Conservation (phyloP, 2,113 vertebrate genomes). For the Rousettus leschenaultii region DNA sequence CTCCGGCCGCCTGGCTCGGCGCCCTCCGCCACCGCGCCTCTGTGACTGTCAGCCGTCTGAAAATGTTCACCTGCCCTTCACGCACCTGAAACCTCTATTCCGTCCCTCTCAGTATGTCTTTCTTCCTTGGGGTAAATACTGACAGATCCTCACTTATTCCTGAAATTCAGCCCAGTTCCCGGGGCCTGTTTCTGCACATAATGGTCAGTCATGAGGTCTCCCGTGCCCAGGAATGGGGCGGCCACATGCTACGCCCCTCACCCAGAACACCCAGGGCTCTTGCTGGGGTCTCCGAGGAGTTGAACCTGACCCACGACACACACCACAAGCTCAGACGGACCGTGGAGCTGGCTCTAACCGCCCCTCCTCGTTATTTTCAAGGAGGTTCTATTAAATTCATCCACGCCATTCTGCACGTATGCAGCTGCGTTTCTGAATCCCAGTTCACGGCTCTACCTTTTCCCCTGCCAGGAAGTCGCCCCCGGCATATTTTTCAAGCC, state of each 20-base stretch:
- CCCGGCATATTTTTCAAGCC: not conserved
- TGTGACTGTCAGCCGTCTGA: not conserved
- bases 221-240: not conserved
- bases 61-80: not conserved
- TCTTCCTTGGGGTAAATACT: not conserved
- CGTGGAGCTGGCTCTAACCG: rapidly evolving
- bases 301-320: too few species aligned
- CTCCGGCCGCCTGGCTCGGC: rapidly evolving
- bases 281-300: too few species aligned
- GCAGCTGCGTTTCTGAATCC: not conserved
- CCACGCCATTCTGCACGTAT: not conserved
- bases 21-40: too few species aligned
- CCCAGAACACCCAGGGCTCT: not conserved
- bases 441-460: too few species aligned
- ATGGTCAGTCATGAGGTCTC: too few species aligned
- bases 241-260: not conserved
- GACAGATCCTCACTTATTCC: not conserved
- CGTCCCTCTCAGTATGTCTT: not conserved
- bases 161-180: not conserved
- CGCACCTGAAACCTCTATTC: not conserved
- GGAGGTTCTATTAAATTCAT: rapidly evolving
- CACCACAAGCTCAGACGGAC: not conserved
- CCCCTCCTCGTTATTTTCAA: not conserved
- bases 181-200: not conserved
- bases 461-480: rapidly evolving